phyloP scores from a whole-genome alignment of 1,140 invertebrate genomes.

The Subanguina moxae region DNA sequence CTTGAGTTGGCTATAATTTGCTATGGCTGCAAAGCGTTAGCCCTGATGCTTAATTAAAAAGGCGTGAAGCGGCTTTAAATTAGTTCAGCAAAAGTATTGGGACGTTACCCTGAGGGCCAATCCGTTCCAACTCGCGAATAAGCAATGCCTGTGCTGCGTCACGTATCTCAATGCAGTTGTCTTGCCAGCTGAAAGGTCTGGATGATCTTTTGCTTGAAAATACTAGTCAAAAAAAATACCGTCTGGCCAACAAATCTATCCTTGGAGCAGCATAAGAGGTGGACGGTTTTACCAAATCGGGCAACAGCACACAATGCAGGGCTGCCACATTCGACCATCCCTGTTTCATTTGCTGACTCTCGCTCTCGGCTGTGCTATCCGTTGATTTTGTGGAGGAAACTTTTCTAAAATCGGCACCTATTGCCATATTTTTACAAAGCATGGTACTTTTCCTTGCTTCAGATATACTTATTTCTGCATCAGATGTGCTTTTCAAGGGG shows the following conservation, averaged over 20 bases:
- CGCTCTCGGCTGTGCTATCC: slow-evolving; percentile 34
- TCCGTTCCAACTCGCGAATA: slow-evolving; percentile 81
- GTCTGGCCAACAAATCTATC: slow-evolving; percentile 89
- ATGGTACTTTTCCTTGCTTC: background rate
- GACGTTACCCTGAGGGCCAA: slow-evolving; percentile 71
- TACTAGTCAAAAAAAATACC: slow-evolving; percentile 58
- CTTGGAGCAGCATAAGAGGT: slow-evolving; percentile 79
- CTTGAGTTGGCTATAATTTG: too few species aligned
- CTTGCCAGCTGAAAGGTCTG: slow-evolving; percentile 73
- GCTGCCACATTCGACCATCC: slow-evolving; percentile 93
- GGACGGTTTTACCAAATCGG: slow-evolving; percentile 67
- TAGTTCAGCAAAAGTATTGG: too few species aligned
- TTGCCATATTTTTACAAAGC: background rate
- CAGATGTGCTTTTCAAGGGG: too few species aligned
- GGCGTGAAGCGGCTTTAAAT: too few species aligned
- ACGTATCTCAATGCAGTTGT: slow-evolving; percentile 88
- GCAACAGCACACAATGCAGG: slow-evolving; percentile 87
- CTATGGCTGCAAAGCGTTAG: too few species aligned
- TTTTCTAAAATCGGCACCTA: slow-evolving; percentile 43
- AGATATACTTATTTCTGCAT: too few species aligned
- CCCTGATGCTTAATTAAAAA: too few species aligned
- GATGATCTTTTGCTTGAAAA: background rate
- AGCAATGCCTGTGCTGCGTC: slow-evolving; percentile 92
- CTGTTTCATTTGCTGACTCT: slow-evolving; percentile 83
- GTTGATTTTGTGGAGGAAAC: slow-evolving; percentile 40